A percentile compares a stretch with the other conserved stretches of the same genome.
phyloP scores from a whole-genome alignment of 2,888 invertebrate genomes.

The Drosophila falleni region DNA sequence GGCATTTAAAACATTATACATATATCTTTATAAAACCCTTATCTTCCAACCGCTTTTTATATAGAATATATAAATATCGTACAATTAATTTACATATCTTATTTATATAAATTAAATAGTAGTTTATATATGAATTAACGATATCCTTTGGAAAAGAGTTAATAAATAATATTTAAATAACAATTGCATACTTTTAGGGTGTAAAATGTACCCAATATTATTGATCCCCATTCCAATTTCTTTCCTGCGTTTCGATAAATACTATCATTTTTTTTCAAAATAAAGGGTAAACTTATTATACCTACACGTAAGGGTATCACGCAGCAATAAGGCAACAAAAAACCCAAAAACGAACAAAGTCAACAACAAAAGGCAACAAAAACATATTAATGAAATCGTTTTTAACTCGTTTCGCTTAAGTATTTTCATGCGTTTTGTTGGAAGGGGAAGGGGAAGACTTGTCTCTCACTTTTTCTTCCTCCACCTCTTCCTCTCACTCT shows the following conservation, averaged over 20 bases:
- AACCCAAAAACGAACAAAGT: slow-evolving; percentile 48
- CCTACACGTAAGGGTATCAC: slow-evolving; percentile 34
- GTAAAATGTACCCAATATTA: neutral
- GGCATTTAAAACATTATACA: too few species aligned
- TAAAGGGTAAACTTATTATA: neutral
- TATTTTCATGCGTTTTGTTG: slow-evolving; percentile 67
- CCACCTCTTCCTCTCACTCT: slow-evolving; percentile 8
- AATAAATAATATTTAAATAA: neutral
- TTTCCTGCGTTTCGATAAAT: neutral
- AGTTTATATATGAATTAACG: neutral
- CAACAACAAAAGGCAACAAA: slow-evolving; percentile 60
- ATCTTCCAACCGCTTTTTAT: neutral
- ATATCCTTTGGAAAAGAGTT: slow-evolving; percentile 9
- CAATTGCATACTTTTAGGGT: slow-evolving; percentile 51
- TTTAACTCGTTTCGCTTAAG: slow-evolving; percentile 81
- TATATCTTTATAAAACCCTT: neutral
- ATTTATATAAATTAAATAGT: neutral
- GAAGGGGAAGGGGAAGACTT: slow-evolving; percentile 11
- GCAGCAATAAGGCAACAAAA: slow-evolving; percentile 32
- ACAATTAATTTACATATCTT: neutral
- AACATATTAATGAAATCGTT: slow-evolving; percentile 78
- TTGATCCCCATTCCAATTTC: neutral
- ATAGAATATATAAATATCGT: neutral
- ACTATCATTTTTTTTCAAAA: neutral
- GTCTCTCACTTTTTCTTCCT: slow-evolving; percentile 11